Conservation (phyloP, 2,113 vertebrate genomes). For the Centropus unirufus region DNA sequence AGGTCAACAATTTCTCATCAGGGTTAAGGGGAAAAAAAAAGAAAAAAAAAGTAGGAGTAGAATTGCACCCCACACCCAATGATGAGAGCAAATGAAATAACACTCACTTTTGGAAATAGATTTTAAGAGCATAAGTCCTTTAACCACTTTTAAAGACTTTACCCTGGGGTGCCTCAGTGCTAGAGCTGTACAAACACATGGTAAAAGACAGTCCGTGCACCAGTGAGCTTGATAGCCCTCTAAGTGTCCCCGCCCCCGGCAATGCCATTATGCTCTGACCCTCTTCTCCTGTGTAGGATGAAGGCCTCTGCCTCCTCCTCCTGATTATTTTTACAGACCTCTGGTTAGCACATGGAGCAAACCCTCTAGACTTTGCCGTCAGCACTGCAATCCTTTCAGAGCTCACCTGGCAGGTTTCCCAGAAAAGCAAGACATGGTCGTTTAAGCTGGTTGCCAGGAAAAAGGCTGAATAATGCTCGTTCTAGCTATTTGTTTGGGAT, state of each 20-base stretch:
- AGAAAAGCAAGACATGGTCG: slow-evolving; percentile 71
- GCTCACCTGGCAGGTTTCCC: slow-evolving; percentile 76
- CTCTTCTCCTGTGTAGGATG: neutral
- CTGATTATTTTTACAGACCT: slow-evolving; percentile 56
- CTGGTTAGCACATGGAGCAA: slow-evolving; percentile 8
- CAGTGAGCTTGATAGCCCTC: slow-evolving; percentile 19
- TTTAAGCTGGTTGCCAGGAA: slow-evolving; percentile 74
- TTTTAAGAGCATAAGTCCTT: slow-evolving; percentile 3
- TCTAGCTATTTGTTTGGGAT: slow-evolving; percentile 74
- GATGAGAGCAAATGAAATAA: neutral
- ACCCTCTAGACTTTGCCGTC: slow-evolving; percentile 49
- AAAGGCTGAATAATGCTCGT: slow-evolving; percentile 72
- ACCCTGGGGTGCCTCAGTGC: neutral
- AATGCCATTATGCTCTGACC: neutral
- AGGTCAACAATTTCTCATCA: neutral
- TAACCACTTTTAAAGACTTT: slow-evolving; percentile 17
- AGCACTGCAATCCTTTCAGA: slow-evolving; percentile 58
- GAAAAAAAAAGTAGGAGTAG: neutral
- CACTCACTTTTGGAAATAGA: neutral
- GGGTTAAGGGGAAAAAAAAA: neutral
- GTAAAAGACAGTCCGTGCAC: slow-evolving; percentile 14
- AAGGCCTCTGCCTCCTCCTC: slow-evolving; percentile 7
- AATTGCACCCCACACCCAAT: neutral
- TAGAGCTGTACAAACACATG: slow-evolving; percentile 1
- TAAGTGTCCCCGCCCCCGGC: neutral